Conservation (phyloP, 2,888 invertebrate species). For the Andrena fulva region DNA sequence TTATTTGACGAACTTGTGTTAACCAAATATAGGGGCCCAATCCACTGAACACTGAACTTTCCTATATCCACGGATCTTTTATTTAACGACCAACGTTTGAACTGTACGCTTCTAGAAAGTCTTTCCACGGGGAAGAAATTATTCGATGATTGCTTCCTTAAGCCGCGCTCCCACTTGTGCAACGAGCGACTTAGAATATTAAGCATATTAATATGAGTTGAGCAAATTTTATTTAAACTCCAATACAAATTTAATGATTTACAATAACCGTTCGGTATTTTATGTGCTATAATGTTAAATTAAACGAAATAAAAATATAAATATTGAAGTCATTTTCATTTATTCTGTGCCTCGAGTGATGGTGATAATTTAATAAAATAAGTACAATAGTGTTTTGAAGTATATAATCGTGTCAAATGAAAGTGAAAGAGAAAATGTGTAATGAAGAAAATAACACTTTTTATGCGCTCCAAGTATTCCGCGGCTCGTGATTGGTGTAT, state of each 20-base stretch:
- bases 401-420: neutral
- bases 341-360: too few relatives aligned
- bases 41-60: constrained; percentile 3
- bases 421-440: neutral
- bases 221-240: neutral
- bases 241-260: too few relatives aligned
- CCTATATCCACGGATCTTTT: neutral
- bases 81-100: constrained; percentile 7
- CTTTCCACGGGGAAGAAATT: neutral
- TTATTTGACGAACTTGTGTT: neutral
- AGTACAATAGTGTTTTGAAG: neutral
- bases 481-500: too few relatives aligned
- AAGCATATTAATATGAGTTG: neutral
- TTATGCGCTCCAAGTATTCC: neutral
- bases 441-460: neutral
- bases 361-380: too few relatives aligned
- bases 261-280: too few relatives aligned
- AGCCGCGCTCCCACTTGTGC: neutral
- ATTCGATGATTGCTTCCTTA: constrained; percentile 6
- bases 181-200: neutral
- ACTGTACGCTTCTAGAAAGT: constrained; percentile 22
- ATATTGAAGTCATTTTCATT: too few relatives aligned
- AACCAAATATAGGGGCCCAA: neutral
- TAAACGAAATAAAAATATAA: too few relatives aligned
- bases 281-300: too few relatives aligned